phyloP scores from a whole-genome alignment of 2,113 vertebrate genomes.

The Neolamprologus longior region DNA sequence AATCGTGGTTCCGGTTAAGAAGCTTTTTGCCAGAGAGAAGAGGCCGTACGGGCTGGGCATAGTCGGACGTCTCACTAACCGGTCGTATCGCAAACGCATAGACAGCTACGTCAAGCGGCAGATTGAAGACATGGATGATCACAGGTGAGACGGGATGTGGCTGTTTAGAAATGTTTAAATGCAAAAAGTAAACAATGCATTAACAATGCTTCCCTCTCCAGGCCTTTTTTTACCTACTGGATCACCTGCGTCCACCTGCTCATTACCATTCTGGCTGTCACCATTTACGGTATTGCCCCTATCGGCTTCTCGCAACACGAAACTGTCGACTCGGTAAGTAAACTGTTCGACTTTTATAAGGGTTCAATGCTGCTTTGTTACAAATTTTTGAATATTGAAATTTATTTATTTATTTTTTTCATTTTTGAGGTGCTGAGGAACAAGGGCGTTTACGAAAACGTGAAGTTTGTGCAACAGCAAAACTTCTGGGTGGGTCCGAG shows the following conservation, averaged over 20 bases:
- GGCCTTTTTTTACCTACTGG: constrained; percentile 98
- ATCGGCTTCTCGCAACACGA: constrained; percentile 96
- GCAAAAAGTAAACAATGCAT: neutral
- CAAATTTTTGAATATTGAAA: neutral
- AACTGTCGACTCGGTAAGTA: constrained; percentile 91
- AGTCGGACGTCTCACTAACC: constrained; percentile 91
- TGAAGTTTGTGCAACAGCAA: constrained; percentile 94
- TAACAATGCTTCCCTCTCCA: constrained; percentile 29
- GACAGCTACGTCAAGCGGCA: constrained; percentile 92
- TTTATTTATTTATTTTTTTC: neutral
- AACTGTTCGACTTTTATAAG: neutral
- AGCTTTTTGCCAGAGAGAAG: constrained; percentile 91
- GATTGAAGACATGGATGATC: constrained; percentile 98
- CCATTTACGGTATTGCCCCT: constrained; percentile 90
- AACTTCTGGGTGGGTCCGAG: constrained; percentile 99
- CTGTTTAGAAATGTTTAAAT: neutral
- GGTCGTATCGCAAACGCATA: constrained; percentile 93
- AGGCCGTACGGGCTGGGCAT: constrained; percentile 92
- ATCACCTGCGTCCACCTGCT: constrained; percentile 95
- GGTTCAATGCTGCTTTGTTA: neutral
- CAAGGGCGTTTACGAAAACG: constrained; percentile 95
- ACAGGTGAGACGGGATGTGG: constrained; percentile 71
- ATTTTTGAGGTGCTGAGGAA: constrained; percentile 84
- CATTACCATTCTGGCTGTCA: constrained; percentile 87
- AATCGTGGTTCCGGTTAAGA: constrained; percentile 86